Conservation (phyloP, 2,113 vertebrate species). For the Ptilorrhoa leucosticta region DNA sequence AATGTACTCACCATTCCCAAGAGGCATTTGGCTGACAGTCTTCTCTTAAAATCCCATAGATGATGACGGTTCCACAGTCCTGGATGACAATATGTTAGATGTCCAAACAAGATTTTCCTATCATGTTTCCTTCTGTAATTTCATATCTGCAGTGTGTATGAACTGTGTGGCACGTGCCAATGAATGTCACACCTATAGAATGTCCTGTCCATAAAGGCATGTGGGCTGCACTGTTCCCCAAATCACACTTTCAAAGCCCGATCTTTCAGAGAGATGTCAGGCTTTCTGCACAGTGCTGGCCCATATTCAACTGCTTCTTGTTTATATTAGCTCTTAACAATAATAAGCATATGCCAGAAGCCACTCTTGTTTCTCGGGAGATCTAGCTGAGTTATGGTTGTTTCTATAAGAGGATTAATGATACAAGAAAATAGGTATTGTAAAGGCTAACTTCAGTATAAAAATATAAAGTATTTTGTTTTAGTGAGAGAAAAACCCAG, state of each 20-base stretch:
- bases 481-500: background rate
- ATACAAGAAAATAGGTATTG: background rate
- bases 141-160: background rate
- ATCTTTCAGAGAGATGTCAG: background rate
- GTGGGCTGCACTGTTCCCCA: background rate
- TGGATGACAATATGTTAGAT: background rate
- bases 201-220: background rate
- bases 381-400: background rate
- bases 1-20: background rate
- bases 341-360: background rate
- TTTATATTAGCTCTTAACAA: background rate
- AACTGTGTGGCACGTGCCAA: fast-evolving
- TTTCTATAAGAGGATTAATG: background rate
- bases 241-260: background rate
- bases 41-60: background rate
- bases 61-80: background rate
- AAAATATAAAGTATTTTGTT: background rate
- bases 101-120: background rate
- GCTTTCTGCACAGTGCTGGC: background rate
- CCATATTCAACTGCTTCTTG: background rate
- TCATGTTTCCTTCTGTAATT: background rate
- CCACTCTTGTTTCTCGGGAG: background rate
- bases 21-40: background rate
- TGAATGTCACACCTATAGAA: background rate
- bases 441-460: background rate